These are phyloP conservation scores for Odocoileus hemionus DNA, from an alignment of 2,113 vertebrate genomes.

Conservation along the genomic window DNA sequence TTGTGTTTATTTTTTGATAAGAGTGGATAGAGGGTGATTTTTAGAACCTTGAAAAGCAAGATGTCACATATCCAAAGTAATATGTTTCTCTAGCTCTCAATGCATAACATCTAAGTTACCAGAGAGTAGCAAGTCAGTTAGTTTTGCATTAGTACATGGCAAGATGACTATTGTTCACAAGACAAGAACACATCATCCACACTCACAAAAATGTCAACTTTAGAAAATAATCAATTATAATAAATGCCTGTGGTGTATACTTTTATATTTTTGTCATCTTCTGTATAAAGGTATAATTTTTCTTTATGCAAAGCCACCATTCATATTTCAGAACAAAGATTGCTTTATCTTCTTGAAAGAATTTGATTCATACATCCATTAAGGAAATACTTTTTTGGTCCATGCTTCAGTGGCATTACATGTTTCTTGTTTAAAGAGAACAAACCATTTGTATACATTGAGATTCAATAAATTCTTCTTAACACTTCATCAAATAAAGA, in stretches of 20 bases:
- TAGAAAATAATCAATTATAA: not conserved
- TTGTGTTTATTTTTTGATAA: not conserved
- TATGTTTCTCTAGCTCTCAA: not conserved
- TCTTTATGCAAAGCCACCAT: not conserved
- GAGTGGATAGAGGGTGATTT: not conserved
- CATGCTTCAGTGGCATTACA: not conserved
- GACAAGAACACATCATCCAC: not conserved
- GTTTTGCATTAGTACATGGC: not conserved
- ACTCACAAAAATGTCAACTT: not conserved
- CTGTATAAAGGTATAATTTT: not conserved
- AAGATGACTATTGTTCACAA: not conserved
- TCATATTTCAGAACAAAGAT: not conserved
- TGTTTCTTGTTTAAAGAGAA: not conserved
- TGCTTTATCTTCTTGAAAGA: not conserved
- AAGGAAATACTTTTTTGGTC: not conserved
- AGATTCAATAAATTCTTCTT: not conserved
- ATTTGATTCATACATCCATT: not conserved
- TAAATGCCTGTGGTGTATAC: not conserved
- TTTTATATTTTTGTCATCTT: not conserved
- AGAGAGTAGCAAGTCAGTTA: not conserved
- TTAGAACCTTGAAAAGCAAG: not conserved
- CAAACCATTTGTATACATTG: not conserved
- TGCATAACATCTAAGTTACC: not conserved
- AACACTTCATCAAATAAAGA: not conserved
- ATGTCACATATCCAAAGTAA: not conserved